Evolutionary conservation across 1,140 invertebrate genomes (phyloP), one percentile per base, ranked within the genome.

Genomic region (Platyura marginata): DNA sequence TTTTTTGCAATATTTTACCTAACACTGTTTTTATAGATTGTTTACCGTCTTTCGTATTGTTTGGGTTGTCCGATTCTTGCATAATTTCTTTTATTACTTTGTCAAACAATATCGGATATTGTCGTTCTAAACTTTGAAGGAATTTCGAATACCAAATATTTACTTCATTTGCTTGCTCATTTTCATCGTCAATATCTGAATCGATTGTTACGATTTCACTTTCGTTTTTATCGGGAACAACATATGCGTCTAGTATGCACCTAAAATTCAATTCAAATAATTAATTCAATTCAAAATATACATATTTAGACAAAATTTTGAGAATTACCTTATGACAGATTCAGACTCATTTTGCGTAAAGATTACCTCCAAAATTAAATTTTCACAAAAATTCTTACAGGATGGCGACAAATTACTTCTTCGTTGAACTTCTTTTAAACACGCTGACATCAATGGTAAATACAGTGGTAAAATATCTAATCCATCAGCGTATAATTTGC

Each of bases 51-150:
- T 23, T 13, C 37, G 15, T 20, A 13, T 13, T 22, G 6, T 50
- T 6, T 33, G 34, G 25, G 8, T 46, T 33, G 1, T 23, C 21
- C 15, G 29, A 15, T 42, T 36, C 33, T 11, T 41, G 66, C 50
- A 62, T 61, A 52, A 56, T 55, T 21, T 59, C 54, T 52, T 64
- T 75, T 10, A 75, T 58, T 42, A 69, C 62, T 37, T 66, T 59
- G 48, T 85, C 80, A 50, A 81, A 83, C 20, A 62, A 66, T 13
- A 63, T 57, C 0, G 81, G 75, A 57, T 81, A 81, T 40, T 71
- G 69, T 39, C 51, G 61, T 54, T 81, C 78, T 2, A 79, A 46
- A 42, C 52, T 61, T 51, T 57, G 68, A 11, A 70, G 54, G 52
- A 57, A 70, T 13, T 45, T 48, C 11, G 52, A 63, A 50, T 69